Base-by-base conservation (phyloP, 2,113 vertebrate species). In the Tretioscincus oriximinensis region DNA sequence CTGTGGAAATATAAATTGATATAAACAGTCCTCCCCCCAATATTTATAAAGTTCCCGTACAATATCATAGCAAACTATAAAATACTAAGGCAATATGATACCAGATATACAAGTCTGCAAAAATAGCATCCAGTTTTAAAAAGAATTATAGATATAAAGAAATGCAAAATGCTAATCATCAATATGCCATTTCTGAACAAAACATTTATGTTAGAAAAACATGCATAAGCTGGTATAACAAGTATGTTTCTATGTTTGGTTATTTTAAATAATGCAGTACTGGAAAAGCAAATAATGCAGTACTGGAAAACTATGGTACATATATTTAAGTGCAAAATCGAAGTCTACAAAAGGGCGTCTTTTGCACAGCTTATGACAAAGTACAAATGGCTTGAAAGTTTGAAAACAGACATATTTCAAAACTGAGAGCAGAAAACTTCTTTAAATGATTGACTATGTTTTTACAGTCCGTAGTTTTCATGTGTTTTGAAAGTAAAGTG, bases 401-500 rank as follows among this genome's bases (percentile, higher is more conserved):
- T 1, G 1, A 26, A 82, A 82, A 26, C 64, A 73, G 72, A 2
- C 49, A 24, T 49, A 54, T 61, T 73, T 72, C 69, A 76, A 72
- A 0, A 82, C 58, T 51, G 12, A 49, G 82, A 18, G 22, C 20
- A 8, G 18, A 60, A 9, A 1, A 18, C 4, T 49, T 47, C 26
- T 41, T 61, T 12, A 14, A 21, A 76, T 68, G 80, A 69, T 45
- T 26, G 76, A 68, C 22, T 28, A 81, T 28, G 49, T 26, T 11
- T 63, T 45, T 70, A 28, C 67, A 70, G 2, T 16, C 5, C 47
- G 58, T 54, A 20, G 14, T 73, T 70, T 69, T 28, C n/a, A 16
- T 70, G 26, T 61, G 60, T 31, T 45, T 35, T 85, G 77, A 18
- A 70, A 51, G 69, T 90, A 84, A 76, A 78, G 66, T 79, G 84